Conservation (phyloP, 2,113 vertebrate species). For the Paralichthys olivaceus region DNA sequence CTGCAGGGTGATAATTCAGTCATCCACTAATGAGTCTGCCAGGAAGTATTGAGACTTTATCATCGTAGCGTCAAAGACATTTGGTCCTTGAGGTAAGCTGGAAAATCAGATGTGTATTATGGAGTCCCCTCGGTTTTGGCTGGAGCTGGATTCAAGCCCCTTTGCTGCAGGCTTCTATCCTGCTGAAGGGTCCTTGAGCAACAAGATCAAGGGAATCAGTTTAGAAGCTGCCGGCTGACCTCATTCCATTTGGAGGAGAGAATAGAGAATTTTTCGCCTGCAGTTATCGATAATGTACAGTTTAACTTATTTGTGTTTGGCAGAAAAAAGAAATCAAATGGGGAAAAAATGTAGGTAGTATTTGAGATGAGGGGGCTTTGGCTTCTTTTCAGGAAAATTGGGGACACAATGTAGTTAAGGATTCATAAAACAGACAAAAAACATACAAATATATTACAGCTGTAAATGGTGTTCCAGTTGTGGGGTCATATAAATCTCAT, state of each 20-base stretch:
- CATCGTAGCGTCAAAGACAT: slow-evolving; percentile 49
- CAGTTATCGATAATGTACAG: not conserved
- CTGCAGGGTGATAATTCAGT: slow-evolving; percentile 59
- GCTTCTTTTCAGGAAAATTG: not conserved
- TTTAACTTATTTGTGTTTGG: slow-evolving; percentile 15
- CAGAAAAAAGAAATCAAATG: not conserved
- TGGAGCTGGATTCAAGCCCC: slow-evolving; percentile 1
- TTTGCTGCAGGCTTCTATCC: slow-evolving; percentile 19
- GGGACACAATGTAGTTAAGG: too few species aligned
- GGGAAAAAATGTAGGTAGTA: not conserved
- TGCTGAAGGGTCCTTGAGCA: slow-evolving; percentile 27
- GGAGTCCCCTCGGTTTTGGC: slow-evolving; percentile 17
- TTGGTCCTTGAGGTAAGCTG: slow-evolving; percentile 39
- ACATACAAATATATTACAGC: not conserved
- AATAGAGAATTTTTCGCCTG: not conserved
- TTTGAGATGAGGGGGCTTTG: not conserved
- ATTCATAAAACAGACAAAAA: not conserved
- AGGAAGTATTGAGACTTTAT: slow-evolving; percentile 63
- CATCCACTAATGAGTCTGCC: slow-evolving; percentile 58
- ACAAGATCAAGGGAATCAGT: slow-evolving; percentile 11
- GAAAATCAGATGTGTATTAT: slow-evolving; percentile 54
- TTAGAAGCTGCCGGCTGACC: slow-evolving; percentile 3
- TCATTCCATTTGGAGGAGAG: slow-evolving; percentile 4
- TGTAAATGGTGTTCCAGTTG: not conserved
- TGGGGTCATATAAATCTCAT: slow-evolving; percentile 1